Percentiles rank a stretch among this genome's conserved stretches.
Evolutionary conservation across 2,888 invertebrate species (phyloP).

Genomic region (Stenurella melanura): DNA sequence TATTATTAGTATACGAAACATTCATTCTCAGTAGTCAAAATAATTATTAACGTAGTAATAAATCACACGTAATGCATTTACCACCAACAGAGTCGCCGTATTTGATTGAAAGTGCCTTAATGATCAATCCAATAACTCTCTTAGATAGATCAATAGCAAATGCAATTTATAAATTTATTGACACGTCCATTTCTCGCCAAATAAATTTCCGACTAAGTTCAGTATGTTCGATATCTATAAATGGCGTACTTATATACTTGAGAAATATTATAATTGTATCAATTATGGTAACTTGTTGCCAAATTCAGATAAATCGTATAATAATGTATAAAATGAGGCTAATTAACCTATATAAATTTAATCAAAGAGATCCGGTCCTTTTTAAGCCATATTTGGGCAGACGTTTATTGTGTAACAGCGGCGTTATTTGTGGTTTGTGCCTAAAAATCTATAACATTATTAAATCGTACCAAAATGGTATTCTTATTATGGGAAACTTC

Average conservation of each 20-base stretch:
- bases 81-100: background rate
- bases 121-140: background rate
- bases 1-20: background rate
- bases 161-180: slow-evolving; percentile 2
- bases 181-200: background rate
- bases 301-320: background rate
- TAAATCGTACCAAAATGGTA: slow-evolving; percentile 19
- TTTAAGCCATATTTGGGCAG: slow-evolving; percentile 49
- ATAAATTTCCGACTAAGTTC: background rate
- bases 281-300: background rate
- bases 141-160: background rate
- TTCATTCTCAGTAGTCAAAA: background rate
- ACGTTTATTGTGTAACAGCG: slow-evolving; percentile 39
- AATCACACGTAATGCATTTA: background rate
- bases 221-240: background rate
- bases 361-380: slow-evolving; percentile 58
- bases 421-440: background rate
- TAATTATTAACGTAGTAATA: background rate
- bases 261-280: slow-evolving; percentile 5
- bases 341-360: slow-evolving; percentile 59
- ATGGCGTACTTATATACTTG: background rate
- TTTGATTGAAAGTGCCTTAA: background rate
- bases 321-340: slow-evolving; percentile 38
- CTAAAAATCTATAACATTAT: slow-evolving; percentile 16
- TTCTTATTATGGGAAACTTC: background rate